Evolutionary conservation across 1,140 invertebrate species (phyloP).

Genomic region (Radopholus similis): DNA sequence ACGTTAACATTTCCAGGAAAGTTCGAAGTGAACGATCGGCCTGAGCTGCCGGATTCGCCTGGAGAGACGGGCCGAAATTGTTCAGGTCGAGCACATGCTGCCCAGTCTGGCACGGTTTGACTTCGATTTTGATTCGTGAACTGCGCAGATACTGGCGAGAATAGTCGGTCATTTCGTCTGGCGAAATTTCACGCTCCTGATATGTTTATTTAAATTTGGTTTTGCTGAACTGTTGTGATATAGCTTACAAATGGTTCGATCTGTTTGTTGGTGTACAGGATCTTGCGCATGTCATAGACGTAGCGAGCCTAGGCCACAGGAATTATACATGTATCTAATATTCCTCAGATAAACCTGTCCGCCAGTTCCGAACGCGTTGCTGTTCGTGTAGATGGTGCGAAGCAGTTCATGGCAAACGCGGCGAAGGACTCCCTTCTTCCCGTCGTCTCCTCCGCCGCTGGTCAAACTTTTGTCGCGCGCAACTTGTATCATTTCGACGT

Average conservation of each 20-base stretch:
- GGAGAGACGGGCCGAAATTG: not conserved
- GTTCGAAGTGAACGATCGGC: constrained; percentile 21
- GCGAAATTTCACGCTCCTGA: constrained; percentile 1
- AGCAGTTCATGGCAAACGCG: constrained; percentile 1
- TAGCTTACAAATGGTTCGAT: not conserved
- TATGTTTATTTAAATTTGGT: not conserved
- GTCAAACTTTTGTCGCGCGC: not conserved
- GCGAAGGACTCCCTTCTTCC: constrained; percentile 6
- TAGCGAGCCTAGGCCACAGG: not conserved
- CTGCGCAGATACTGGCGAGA: not conserved
- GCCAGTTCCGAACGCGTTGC: not conserved
- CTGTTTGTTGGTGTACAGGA: constrained; percentile 2
- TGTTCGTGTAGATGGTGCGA: not conserved
- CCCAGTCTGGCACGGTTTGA: not conserved
- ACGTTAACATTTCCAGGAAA: constrained; percentile 25
- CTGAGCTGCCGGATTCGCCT: not conserved
- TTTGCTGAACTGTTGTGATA: not conserved
- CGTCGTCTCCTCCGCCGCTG: constrained; percentile 2
- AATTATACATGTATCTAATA: not conserved
- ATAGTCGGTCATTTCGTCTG: not conserved
- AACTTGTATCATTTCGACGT: not conserved
- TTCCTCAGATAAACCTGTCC: not conserved
- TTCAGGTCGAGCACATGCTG: constrained; percentile 5
- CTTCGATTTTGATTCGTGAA: not conserved
- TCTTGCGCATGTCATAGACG: constrained; percentile 11